A percentile compares a stretch with the other conserved stretches of the same genome.
Evolutionary conservation across 2,888 invertebrate species (phyloP).

Genomic region (Oligia strigilis): DNA sequence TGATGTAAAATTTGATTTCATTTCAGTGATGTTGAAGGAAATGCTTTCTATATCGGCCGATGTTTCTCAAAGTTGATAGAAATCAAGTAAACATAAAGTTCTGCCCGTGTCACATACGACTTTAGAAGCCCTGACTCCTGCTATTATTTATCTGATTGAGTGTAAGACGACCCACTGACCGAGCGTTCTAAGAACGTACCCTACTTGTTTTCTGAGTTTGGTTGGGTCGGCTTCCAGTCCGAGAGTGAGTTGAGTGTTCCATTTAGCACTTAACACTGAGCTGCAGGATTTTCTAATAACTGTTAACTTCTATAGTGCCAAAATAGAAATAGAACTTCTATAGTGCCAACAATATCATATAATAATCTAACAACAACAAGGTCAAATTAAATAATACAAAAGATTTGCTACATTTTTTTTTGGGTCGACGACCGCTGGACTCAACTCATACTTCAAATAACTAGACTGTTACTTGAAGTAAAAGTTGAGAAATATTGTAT

Average conservation of each 20-base stretch:
- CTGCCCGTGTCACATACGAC: neutral
- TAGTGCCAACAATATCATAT: neutral
- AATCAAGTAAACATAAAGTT: neutral
- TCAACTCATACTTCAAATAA: neutral
- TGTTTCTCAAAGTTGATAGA: slow-evolving; percentile 9
- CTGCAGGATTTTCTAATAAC: neutral
- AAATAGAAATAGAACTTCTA: too few species aligned
- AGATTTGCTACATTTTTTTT: neutral
- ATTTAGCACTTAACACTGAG: neutral
- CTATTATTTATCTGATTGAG: neutral
- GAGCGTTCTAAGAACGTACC: neutral
- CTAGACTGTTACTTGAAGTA: neutral
- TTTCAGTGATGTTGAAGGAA: neutral
- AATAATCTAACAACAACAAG: neutral
- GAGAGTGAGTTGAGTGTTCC: neutral
- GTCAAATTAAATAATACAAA: neutral
- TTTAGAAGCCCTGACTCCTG: neutral
- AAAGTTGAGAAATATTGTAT: too few species aligned
- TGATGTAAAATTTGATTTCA: slow-evolving; percentile 36
- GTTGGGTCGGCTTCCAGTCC: neutral
- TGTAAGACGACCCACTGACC: too few species aligned
- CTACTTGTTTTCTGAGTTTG: neutral
- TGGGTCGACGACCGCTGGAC: neutral
- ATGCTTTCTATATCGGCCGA: neutral
- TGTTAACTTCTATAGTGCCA: neutral